These are phyloP conservation scores for Dione juno DNA, from an alignment of 2,888 invertebrate species.

Conservation along the genomic window DNA sequence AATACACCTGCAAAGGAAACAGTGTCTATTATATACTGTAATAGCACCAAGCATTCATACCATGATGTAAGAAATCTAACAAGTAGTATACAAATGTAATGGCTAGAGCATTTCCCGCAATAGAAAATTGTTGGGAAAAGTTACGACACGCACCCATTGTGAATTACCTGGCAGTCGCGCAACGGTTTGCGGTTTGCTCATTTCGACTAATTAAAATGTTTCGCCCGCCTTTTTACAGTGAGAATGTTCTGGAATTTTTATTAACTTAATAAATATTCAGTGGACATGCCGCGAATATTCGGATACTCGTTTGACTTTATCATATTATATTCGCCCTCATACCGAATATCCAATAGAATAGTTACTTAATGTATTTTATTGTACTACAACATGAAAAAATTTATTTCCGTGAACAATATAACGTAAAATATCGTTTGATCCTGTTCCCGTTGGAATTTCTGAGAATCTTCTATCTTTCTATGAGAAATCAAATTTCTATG, in stretches of 20 bases:
- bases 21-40: background rate
- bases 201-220: conserved; percentile 16
- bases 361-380: too few relatives aligned
- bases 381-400: too few relatives aligned
- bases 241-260: conserved; percentile 2
- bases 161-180: conserved; percentile 11
- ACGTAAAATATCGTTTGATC: too few relatives aligned
- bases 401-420: too few relatives aligned
- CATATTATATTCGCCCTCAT: too few relatives aligned
- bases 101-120: conserved; percentile 38
- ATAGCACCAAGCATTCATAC: background rate
- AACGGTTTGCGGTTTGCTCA: conserved; percentile 15
- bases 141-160: conserved; percentile 39
- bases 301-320: too few relatives aligned
- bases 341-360: too few relatives aligned
- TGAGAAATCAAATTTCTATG: too few relatives aligned
- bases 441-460: too few relatives aligned
- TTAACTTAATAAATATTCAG: background rate
- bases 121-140: conserved; percentile 41
- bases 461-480: too few relatives aligned
- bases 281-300: too few relatives aligned
- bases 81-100: conserved; percentile 26
- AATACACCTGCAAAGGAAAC: background rate
- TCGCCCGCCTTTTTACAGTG: background rate
- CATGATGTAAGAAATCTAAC: conserved; percentile 19